Evolutionary conservation across 2,888 invertebrate genomes (phyloP), one percentile per base, ranked within the genome.

Genomic region (Megastigmus dorsalis): DNA sequence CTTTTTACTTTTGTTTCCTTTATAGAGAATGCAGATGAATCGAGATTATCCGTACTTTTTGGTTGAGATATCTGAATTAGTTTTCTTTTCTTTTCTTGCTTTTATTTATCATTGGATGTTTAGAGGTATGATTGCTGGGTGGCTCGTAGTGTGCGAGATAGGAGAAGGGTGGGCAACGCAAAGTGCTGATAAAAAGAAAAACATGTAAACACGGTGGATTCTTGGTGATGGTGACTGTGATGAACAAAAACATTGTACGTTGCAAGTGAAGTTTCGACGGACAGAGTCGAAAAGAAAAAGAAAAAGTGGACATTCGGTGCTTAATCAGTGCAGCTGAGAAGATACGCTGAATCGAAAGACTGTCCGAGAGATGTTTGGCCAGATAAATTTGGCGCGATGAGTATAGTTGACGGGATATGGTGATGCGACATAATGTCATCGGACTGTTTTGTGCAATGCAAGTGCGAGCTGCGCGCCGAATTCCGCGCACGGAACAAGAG

Each of bases 401-500:
- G n/a, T n/a, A n/a, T n/a, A n/a, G 38, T 68, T 15, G 23, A 57
- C 10, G 5, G n/a, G n/a, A 55, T 43, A 30, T 13, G 30, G 15
- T 54, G 18, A 2, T 30, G 30, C 10, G 5, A 18, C 10, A 18
- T 54, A 18, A 23, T 30, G 30, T 20, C 48, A 54, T 50, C 38
- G 5, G 38, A 43, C 9, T 52, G 20, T 13, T 55, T 18, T 38
- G 63, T 71, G 63, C 36, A n/a, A 23, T 18, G 5, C 18, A 38
- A 65, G 74, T 74, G 74, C 57, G 41, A 74, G 74, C n/a, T n/a
- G n/a, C n/a, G n/a, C 69, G 74, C 23, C 43, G 18, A 38, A 26
- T 48, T 45, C 30, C 6, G 20, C 15, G 45, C 1, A n/a, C n/a
- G n/a, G n/a, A n/a, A n/a, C n/a, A n/a, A n/a, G n/a, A n/a, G 13